Conservation (phyloP, 2,797 vertebrate species). For the Acanthurus lineatus region DNA sequence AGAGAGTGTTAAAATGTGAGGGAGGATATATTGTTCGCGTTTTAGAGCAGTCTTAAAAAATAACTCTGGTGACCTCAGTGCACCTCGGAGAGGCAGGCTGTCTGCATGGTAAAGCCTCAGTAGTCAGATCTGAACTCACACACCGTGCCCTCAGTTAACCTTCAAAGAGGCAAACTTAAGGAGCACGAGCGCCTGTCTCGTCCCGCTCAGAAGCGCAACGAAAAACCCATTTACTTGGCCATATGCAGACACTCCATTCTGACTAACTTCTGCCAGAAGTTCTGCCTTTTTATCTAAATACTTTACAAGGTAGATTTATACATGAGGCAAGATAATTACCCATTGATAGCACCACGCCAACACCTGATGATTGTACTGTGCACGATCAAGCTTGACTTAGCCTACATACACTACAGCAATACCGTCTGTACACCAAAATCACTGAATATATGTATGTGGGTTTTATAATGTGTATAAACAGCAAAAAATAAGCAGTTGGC, state of each 20-base stretch:
- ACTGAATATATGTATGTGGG: too few relatives aligned
- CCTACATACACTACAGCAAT: not conserved
- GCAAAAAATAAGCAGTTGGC: too few relatives aligned
- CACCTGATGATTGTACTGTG: not conserved
- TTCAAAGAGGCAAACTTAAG: conserved; percentile 26
- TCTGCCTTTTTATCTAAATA: not conserved
- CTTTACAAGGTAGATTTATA: not conserved
- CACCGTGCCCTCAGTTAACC: conserved; percentile 63
- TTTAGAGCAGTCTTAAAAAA: conserved; percentile 52
- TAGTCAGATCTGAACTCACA: conserved; percentile 22
- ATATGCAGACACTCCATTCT: not conserved
- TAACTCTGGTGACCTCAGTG: conserved; percentile 51
- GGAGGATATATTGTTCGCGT: conserved; percentile 58
- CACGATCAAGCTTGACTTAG: not conserved
- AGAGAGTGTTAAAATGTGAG: conserved; percentile 60
- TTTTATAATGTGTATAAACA: too few relatives aligned
- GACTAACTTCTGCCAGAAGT: not conserved
- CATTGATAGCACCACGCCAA: not conserved
- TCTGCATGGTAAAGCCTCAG: conserved; percentile 36
- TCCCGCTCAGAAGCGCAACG: not conserved
- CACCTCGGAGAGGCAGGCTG: conserved; percentile 40
- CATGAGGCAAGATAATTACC: not conserved
- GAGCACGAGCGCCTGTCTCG: not conserved
- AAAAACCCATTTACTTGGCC: conserved; percentile 2
- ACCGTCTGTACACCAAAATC: too few relatives aligned